Conservation (phyloP, 2,888 invertebrate species). For the Aphidius colemani region DNA sequence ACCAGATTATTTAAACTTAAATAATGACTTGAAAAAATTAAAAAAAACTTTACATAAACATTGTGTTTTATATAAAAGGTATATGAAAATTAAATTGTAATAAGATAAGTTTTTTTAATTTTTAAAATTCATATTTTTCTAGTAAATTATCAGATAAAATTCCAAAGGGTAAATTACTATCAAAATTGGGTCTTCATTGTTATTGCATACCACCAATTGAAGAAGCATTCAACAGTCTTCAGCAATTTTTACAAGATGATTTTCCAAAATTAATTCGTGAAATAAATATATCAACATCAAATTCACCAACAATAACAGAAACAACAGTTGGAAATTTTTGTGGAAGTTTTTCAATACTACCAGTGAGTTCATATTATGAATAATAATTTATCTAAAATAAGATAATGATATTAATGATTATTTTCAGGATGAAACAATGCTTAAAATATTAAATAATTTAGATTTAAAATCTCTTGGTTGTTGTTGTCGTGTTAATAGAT, state of each 20-base stretch:
- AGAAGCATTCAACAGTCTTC: constrained; percentile 55
- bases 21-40: constrained; percentile 47
- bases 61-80: constrained; percentile 54
- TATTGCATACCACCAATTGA: constrained; percentile 55
- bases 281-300: constrained; percentile 47
- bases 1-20: constrained; percentile 48
- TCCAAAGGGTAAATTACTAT: constrained; percentile 49
- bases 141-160: constrained; percentile 51
- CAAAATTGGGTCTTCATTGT: constrained; percentile 51
- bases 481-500: constrained; percentile 76
- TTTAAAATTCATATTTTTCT: constrained; percentile 20
- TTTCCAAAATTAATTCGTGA: constrained; percentile 54
- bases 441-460: constrained; percentile 78
- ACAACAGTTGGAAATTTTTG: constrained; percentile 40
- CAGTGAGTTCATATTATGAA: constrained; percentile 43
- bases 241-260: constrained; percentile 56
- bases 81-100: constrained; percentile 10
- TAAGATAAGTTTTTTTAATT: constrained; percentile 19
- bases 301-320: constrained; percentile 32
- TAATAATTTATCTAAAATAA: constrained; percentile 5
- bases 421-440: constrained; percentile 82
- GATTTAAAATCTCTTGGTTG: constrained; percentile 79
- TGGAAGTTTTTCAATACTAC: constrained; percentile 53
- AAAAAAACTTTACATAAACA: constrained; percentile 50
- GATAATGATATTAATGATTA: too few species aligned